A percentile compares a stretch with the other conserved stretches of the same genome.
Evolutionary conservation across 2,888 invertebrate species (phyloP).

Genomic region (Rhimphoctona megacephalus): DNA sequence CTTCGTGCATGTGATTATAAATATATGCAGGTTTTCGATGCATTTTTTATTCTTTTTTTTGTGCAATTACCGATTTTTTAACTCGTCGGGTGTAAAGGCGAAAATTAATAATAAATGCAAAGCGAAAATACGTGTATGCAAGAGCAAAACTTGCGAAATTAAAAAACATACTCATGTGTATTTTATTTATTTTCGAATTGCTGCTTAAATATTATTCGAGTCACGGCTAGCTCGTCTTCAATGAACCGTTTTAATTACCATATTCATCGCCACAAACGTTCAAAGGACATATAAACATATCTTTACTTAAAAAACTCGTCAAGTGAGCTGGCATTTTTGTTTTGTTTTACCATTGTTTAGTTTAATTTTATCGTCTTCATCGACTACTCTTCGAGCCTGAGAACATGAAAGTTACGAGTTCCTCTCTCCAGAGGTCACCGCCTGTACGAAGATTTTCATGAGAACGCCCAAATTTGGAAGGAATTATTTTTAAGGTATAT

Average conservation of each 20-base stretch:
- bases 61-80: neutral
- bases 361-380: neutral
- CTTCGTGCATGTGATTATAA: neutral
- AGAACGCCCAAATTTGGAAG: too few species aligned
- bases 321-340: neutral
- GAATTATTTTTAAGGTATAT: too few species aligned
- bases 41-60: neutral
- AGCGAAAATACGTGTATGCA: neutral
- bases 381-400: neutral
- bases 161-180: neutral
- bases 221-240: neutral
- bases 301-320: neutral
- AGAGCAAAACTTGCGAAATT: too few species aligned
- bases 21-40: neutral
- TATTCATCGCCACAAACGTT: slow-evolving; percentile 2
- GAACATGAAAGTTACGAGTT: neutral
- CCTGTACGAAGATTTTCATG: too few species aligned
- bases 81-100: neutral
- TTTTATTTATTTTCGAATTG: neutral
- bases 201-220: neutral
- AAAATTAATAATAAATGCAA: neutral
- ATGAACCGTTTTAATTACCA: slow-evolving; percentile 5
- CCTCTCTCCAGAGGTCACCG: neutral
- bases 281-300: neutral
- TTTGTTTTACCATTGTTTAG: neutral